Conservation (phyloP, 2,113 vertebrate genomes). For the Oncorhynchus masou region DNA sequence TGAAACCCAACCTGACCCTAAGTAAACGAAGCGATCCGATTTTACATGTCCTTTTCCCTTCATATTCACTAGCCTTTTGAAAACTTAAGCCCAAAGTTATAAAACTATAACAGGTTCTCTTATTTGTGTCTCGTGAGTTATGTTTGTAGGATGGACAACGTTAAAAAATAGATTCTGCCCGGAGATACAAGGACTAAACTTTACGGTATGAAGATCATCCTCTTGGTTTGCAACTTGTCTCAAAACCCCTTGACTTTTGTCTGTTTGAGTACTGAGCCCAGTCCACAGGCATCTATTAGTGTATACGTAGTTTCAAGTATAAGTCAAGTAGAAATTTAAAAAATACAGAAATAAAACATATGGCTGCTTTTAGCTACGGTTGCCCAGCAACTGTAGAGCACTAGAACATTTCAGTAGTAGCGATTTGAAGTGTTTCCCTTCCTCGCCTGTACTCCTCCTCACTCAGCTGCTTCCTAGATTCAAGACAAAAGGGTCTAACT, state of each 20-base stretch:
- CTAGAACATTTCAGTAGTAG: constrained; percentile 63
- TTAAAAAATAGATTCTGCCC: neutral
- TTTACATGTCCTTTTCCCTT: neutral
- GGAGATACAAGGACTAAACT: neutral
- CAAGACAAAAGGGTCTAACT: constrained; percentile 69
- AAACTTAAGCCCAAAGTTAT: constrained; percentile 37
- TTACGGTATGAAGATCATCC: too few species aligned
- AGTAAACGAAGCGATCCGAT: neutral
- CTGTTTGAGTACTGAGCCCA: neutral
- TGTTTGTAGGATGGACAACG: neutral
- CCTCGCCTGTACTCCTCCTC: constrained; percentile 24
- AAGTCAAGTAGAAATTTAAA: neutral
- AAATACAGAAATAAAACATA: constrained; percentile 28
- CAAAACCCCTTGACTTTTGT: neutral
- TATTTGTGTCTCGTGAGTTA: neutral
- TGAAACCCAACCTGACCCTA: neutral
- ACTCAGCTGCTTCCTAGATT: constrained; percentile 69
- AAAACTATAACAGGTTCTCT: constrained; percentile 15
- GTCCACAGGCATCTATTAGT: neutral
- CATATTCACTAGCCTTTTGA: neutral
- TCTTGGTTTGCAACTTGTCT: neutral
- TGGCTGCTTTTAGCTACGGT: constrained; percentile 75
- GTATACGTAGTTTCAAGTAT: constrained; percentile 7
- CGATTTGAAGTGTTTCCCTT: constrained; percentile 34
- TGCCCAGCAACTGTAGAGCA: constrained; percentile 72